Evolutionary conservation across 2,797 vertebrate species (phyloP).

Genomic region (Pantherophis alleghaniensis): DNA sequence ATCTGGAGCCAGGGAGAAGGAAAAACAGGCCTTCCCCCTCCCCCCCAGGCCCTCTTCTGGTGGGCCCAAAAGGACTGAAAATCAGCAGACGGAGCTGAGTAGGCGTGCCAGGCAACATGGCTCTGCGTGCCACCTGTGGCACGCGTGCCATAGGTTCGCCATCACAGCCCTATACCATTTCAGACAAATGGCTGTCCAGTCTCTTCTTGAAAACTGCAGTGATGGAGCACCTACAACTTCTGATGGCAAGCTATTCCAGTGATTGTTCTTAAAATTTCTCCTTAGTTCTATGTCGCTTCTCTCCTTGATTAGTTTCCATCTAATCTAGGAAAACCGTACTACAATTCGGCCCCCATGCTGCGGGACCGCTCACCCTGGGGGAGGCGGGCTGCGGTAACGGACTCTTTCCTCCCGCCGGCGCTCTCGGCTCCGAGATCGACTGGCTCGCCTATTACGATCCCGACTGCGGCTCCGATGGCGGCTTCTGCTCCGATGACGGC

Average conservation of each 20-base stretch:
- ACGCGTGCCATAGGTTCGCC: too few relatives aligned
- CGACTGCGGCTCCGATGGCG: slow-evolving; percentile 56
- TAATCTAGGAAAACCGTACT: not conserved
- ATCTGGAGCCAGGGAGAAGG: too few relatives aligned
- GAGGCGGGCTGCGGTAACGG: slow-evolving; percentile 50
- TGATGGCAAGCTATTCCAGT: not conserved
- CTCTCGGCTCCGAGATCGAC: slow-evolving; percentile 53
- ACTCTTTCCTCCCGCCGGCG: slow-evolving; percentile 47
- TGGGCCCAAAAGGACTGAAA: too few relatives aligned
- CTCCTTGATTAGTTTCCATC: not conserved
- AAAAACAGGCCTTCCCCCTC: too few relatives aligned
- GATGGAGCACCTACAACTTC: not conserved
- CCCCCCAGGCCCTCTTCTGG: too few relatives aligned
- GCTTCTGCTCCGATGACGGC: slow-evolving; percentile 47
- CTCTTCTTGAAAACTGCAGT: not conserved
- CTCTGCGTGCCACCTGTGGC: too few relatives aligned
- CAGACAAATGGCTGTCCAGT: not conserved
- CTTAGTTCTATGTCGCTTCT: not conserved
- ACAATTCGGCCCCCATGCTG: rapidly evolving
- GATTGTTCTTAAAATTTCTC: not conserved
- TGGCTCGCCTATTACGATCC: slow-evolving; percentile 41
- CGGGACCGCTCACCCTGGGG: slow-evolving; percentile 40
- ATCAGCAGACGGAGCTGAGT: too few relatives aligned
- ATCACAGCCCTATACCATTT: too few relatives aligned
- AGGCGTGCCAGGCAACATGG: too few relatives aligned